Evolutionary conservation across 2,113 vertebrate species (phyloP).

Genomic region (Albula glossodonta): DNA sequence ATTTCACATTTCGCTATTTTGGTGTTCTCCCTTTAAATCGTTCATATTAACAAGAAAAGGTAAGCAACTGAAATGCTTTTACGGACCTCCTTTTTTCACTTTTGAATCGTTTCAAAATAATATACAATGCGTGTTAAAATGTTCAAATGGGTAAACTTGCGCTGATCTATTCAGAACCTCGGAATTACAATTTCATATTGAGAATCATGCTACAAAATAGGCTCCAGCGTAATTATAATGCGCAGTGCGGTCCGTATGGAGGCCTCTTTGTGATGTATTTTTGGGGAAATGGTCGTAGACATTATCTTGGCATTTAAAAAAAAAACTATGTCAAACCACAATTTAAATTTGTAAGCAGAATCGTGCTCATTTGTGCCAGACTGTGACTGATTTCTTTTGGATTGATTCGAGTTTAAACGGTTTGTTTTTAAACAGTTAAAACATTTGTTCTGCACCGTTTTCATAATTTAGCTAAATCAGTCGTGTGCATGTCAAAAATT

Average conservation of each 20-base stretch:
- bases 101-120: not conserved
- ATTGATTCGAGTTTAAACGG: conserved; percentile 12
- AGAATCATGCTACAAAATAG: no score
- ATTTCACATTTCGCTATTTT: not conserved
- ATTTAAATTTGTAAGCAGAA: not conserved
- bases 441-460: no score
- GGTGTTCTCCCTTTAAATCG: not conserved
- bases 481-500: no score
- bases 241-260: not conserved
- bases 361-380: conserved; percentile 13
- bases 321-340: not conserved
- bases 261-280: not conserved
- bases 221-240: conserved; percentile 1
- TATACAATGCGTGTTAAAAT: not conserved
- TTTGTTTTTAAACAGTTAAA: not conserved
- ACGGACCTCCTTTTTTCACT: not conserved
- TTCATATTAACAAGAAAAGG: not conserved
- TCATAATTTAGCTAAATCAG: no score
- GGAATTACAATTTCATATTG: no score
- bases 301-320: not conserved
- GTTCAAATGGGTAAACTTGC: not conserved
- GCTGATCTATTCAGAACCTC: no score
- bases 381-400: conserved; percentile 17
- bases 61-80: not conserved
- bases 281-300: not conserved